Base-by-base conservation (phyloP, 2,888 invertebrate species). In the Rotaria socialis region DNA sequence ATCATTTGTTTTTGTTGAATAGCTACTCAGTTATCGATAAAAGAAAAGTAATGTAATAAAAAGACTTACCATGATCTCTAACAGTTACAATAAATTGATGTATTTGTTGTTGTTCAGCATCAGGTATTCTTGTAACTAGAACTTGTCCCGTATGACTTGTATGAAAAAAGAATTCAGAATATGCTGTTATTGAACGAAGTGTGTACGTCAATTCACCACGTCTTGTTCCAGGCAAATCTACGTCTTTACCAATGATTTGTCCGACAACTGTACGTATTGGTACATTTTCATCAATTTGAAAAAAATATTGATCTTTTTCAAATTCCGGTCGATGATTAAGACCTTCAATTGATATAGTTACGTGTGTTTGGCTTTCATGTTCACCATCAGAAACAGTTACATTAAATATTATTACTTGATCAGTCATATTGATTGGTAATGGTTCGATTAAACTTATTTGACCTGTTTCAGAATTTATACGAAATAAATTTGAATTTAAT, bases 131-230 rank as follows among this genome's bases (percentile, higher is more conserved):
- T n/a, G 80, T 80, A 80, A 80, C 47, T 80, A 80, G 47, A n/a
- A 80, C n/a, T n/a, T 80, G 24, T 47, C 80, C 80, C n/a, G 24
- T 80, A n/a, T 47, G 43, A 43, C 43, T 47, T n/a, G 47, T 14
- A 80, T 47, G 80, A 80, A 80, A 80, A 47, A 47, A 80, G n/a
- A 80, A 80, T 80, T 80, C 80, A 6, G 80, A 80, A 47, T 80
- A 80, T 11, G 80, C 47, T 47, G 80, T 80, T 24, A 80, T 24
- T 10, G 80, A 80, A 24, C 47, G 80, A 14, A 80, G n/a, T 47
- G 80, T 24, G 47, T 80, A 80, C 11, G 80, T 47, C 11, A 47
- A 47, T 80, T 80, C 80, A n/a, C 80, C 80, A 80, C 80, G 80
- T 43, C 80, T 2, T 47, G 47, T 80, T 19, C 80, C 80, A 11